Evolutionary conservation across 2,888 invertebrate species (phyloP).

Genomic region (Autographa gamma): DNA sequence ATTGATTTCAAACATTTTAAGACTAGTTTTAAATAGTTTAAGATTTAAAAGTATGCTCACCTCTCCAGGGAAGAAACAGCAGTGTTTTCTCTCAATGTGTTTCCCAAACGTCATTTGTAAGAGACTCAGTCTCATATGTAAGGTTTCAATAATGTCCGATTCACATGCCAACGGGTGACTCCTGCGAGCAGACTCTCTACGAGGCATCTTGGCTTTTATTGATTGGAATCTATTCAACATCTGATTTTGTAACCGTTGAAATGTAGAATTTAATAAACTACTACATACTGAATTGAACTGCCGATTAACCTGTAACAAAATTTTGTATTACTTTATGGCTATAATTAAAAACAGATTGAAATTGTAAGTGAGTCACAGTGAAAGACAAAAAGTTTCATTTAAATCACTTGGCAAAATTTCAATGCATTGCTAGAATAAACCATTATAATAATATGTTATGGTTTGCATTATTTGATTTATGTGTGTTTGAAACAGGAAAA

Average conservation of each 20-base stretch:
- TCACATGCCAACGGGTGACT: conserved; percentile 97
- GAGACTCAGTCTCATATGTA: conserved; percentile 96
- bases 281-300: conserved; percentile 94
- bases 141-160: conserved; percentile 97
- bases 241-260: conserved; percentile 95
- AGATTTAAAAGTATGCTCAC: conserved; percentile 83
- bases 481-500: conserved; percentile 40
- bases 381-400: neutral
- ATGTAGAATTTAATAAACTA: conserved; percentile 94
- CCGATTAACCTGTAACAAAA: conserved; percentile 91
- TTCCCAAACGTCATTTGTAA: conserved; percentile 98
- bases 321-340: neutral
- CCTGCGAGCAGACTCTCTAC: conserved; percentile 96
- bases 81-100: conserved; percentile 97
- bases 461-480: conserved; percentile 3
- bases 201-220: conserved; percentile 97
- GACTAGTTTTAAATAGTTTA: neutral
- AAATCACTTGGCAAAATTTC: neutral
- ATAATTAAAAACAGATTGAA: neutral
- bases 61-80: conserved; percentile 98
- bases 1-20: too few species aligned
- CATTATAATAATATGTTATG: conserved; percentile 5
- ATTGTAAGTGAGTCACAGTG: neutral
- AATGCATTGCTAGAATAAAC: neutral
- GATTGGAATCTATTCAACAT: conserved; percentile 95